Evolutionary conservation across 2,888 invertebrate species (phyloP).

Genomic region (Ormyrus labotus): DNA sequence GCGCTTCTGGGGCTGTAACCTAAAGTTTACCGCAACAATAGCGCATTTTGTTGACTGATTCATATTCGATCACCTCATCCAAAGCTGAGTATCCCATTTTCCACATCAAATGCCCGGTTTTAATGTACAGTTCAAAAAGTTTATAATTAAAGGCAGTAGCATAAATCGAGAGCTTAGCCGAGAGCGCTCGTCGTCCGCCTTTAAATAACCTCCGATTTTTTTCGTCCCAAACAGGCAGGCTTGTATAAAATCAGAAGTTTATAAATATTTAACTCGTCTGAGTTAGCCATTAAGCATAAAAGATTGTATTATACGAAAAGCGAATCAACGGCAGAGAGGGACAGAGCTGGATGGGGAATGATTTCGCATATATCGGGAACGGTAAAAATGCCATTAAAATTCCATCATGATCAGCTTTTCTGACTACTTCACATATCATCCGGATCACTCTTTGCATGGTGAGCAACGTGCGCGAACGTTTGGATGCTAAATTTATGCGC

Average conservation of each 20-base stretch:
- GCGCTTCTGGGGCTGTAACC: neutral
- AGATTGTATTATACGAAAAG: constrained; percentile 21
- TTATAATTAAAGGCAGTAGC: neutral
- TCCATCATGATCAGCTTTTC: constrained; percentile 68
- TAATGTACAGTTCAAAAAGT: too few species aligned
- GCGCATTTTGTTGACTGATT: constrained; percentile 12
- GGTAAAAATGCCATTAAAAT: constrained; percentile 69
- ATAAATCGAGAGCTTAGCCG: neutral
- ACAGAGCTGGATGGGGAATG: constrained; percentile 57
- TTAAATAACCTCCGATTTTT: neutral
- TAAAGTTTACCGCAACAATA: constrained; percentile 12
- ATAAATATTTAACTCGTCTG: constrained; percentile 7
- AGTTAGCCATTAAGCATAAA: neutral
- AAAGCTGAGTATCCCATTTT: neutral
- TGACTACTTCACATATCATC: constrained; percentile 55
- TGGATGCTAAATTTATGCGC: constrained; percentile 68
- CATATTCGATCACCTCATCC: constrained; percentile 4
- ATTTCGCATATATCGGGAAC: constrained; percentile 62
- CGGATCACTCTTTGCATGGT: constrained; percentile 54
- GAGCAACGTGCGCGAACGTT: constrained; percentile 41
- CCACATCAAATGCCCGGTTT: too few species aligned
- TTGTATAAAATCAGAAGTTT: neutral
- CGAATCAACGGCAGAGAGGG: neutral
- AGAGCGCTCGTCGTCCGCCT: too few species aligned
- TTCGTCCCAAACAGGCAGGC: neutral